Conservation (phyloP, 1,140 invertebrate species). For the Neodiprion lecontei region DNA sequence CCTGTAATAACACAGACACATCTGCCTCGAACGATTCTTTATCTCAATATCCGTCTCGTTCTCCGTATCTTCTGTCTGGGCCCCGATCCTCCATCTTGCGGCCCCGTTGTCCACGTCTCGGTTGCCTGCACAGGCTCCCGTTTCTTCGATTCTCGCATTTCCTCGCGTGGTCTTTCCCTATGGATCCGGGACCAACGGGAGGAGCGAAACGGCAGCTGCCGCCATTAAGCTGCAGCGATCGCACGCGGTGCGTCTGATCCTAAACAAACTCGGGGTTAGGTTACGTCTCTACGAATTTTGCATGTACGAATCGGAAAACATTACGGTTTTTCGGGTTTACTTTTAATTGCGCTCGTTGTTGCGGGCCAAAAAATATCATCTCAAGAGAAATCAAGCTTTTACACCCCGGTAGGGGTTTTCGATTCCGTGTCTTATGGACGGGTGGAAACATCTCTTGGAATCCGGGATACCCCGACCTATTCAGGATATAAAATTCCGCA, state of each 20-base stretch:
- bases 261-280: neutral
- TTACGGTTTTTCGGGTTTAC: no score
- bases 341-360: no score
- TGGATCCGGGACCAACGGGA: neutral
- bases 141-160: constrained; percentile 3
- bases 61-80: constrained; percentile 15
- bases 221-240: neutral
- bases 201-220: neutral
- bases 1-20: constrained; percentile 50
- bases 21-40: constrained; percentile 44
- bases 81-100: neutral
- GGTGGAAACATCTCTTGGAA: no score
- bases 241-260: neutral
- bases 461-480: no score
- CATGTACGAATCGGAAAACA: neutral
- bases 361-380: no score
- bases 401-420: no score
- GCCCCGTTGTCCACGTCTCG: neutral
- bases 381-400: no score
- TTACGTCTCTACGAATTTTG: neutral
- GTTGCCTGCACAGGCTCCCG: neutral
- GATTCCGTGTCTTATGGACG: no score
- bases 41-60: constrained; percentile 23
- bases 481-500: no score
- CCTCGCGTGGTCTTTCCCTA: neutral